Evolutionary conservation across 2,888 invertebrate genomes (phyloP).

Genomic region (Tipula vernalis): DNA sequence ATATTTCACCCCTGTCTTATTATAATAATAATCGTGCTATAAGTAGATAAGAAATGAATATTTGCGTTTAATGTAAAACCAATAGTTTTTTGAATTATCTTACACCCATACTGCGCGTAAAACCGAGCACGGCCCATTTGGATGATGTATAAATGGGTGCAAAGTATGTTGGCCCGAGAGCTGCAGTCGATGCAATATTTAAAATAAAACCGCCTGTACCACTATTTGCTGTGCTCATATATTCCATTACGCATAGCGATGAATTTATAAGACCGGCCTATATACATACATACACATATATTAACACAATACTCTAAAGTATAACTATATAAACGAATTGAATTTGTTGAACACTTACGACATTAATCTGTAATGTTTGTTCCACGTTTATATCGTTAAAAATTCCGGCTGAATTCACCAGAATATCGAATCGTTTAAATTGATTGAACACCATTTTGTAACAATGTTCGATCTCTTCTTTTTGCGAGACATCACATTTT

Average conservation of each 20-base stretch:
- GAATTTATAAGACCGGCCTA: slow-evolving; percentile 37
- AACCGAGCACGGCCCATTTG: slow-evolving; percentile 37
- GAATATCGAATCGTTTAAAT: slow-evolving; percentile 30
- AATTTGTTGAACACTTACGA: slow-evolving; percentile 32
- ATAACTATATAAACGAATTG: too few species aligned
- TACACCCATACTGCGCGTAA: slow-evolving; percentile 34
- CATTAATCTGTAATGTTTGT: slow-evolving; percentile 32
- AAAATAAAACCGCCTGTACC: slow-evolving; percentile 35
- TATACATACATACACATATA: too few species aligned
- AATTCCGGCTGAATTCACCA: slow-evolving; percentile 33
- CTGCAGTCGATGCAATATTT: slow-evolving; percentile 36
- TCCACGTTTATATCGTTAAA: slow-evolving; percentile 31
- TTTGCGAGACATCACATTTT: slow-evolving; percentile 33
- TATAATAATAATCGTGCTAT: slow-evolving; percentile 28
- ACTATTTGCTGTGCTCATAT: slow-evolving; percentile 30
- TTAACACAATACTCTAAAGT: neutral
- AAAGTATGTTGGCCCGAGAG: slow-evolving; percentile 28
- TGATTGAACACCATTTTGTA: slow-evolving; percentile 30
- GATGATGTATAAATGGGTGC: slow-evolving; percentile 36
- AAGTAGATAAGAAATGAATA: neutral
- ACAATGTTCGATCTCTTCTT: slow-evolving; percentile 29
- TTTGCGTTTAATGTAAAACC: too few species aligned
- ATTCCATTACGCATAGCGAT: slow-evolving; percentile 33
- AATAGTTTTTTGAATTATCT: slow-evolving; percentile 13
- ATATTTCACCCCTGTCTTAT: slow-evolving; percentile 31